Conservation (phyloP, 2,113 vertebrate species). For the Festucalex cinctus region DNA sequence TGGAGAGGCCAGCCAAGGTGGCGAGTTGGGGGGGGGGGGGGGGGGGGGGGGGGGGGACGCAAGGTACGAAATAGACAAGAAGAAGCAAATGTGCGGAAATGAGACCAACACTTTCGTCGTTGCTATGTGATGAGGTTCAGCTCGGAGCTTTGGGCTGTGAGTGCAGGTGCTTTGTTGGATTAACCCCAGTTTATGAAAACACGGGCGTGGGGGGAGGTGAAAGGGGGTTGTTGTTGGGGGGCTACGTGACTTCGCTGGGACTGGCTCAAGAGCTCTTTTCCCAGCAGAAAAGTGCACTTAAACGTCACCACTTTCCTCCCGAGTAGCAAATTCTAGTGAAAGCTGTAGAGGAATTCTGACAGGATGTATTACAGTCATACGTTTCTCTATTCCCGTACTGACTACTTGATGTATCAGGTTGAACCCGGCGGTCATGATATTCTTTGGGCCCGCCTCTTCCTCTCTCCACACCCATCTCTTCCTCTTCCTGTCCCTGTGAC, state of each 20-base stretch:
- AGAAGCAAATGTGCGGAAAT: neutral
- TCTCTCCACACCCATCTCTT: constrained; percentile 52
- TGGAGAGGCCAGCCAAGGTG: constrained; percentile 19
- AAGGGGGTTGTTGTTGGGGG: constrained; percentile 3
- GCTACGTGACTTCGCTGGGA: constrained; percentile 61
- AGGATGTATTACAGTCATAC: neutral
- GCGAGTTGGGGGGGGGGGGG: constrained; percentile 21
- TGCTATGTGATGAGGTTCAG: constrained; percentile 12
- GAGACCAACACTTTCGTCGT: neutral
- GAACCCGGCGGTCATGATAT: neutral
- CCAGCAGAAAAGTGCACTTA: constrained; percentile 42
- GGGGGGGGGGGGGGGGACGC: constrained; percentile 27
- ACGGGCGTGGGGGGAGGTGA: constrained; percentile 26
- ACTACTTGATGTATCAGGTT: neutral
- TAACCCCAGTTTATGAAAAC: constrained; percentile 62
- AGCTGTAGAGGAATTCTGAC: neutral
- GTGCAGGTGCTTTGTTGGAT: constrained; percentile 48
- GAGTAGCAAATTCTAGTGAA: neutral
- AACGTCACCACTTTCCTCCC: constrained; percentile 29
- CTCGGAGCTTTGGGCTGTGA: constrained; percentile 28
- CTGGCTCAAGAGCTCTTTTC: constrained; percentile 46
- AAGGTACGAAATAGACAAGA: constrained; percentile 18
- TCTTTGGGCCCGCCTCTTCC: constrained; percentile 41
- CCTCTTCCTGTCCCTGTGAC: constrained; percentile 46
- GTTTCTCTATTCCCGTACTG: neutral